Percentiles rank a stretch among this genome's conserved stretches.
These are phyloP conservation scores for Heliocidaris erythrogramma DNA, from an alignment of 35 echinoderm and acorn worm species.

Conservation along the genomic window DNA sequence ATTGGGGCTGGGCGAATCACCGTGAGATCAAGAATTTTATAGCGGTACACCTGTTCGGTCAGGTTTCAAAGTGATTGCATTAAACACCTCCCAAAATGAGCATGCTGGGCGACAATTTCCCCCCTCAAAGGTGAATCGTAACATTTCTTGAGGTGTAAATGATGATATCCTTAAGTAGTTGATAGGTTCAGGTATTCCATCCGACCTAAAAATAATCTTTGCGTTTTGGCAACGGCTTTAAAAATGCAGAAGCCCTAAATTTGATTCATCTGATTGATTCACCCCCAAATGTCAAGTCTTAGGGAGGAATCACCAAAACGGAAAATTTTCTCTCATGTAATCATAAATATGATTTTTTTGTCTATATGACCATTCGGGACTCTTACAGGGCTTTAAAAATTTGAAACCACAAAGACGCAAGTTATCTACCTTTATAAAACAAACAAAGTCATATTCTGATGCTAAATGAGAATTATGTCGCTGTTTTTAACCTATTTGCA, in stretches of 20 bases:
- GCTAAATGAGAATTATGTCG: not conserved
- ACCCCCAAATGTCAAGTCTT: not conserved
- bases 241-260: not conserved
- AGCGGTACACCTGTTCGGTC: not conserved
- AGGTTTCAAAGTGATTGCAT: slow-evolving; percentile 17
- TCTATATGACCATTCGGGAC: too few relatives aligned
- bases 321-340: too few relatives aligned
- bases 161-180: not conserved
- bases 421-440: too few relatives aligned
- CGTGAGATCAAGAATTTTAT: not conserved
- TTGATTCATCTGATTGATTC: not conserved
- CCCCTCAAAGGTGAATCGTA: not conserved
- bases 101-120: not conserved
- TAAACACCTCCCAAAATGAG: slow-evolving; percentile 9
- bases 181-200: not conserved
- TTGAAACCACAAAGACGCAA: too few relatives aligned
- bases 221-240: not conserved
- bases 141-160: not conserved
- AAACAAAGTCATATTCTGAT: too few relatives aligned
- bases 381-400: too few relatives aligned
- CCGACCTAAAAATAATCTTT: not conserved
- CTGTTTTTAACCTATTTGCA: not conserved
- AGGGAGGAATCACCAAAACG: too few relatives aligned
- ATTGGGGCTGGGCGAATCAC: not conserved
- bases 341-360: too few relatives aligned